Percentiles rank a stretch among this genome's conserved stretches.
Evolutionary conservation across 2,888 invertebrate genomes (phyloP).

Genomic region (Xestia sexstrigata): DNA sequence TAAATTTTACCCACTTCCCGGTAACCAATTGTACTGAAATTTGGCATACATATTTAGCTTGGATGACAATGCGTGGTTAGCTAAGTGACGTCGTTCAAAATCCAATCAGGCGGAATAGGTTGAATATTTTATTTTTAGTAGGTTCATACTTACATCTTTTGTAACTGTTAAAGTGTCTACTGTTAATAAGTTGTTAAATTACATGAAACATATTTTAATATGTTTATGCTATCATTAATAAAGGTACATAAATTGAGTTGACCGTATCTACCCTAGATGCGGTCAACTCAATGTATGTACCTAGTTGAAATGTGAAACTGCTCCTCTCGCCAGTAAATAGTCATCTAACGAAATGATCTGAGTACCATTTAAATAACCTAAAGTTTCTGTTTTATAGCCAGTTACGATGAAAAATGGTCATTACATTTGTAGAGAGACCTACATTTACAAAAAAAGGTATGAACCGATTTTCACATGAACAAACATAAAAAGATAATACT

Average conservation of each 20-base stretch:
- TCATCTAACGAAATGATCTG: neutral
- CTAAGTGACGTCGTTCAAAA: neutral
- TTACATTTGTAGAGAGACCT: neutral
- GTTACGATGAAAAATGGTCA: constrained; percentile 16
- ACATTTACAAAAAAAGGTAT: constrained; percentile 8
- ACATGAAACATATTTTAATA: too few relatives aligned
- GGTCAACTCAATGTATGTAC: neutral
- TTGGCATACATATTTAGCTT: neutral
- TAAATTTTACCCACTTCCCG: neutral
- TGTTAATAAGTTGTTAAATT: too few relatives aligned
- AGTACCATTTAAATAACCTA: neutral
- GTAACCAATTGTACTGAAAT: neutral
- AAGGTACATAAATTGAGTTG: too few relatives aligned
- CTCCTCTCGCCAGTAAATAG: neutral
- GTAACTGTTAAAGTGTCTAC: neutral
- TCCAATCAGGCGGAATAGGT: neutral
- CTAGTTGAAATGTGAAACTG: neutral
- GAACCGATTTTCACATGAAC: constrained; percentile 15
- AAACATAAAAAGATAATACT: constrained; percentile 7
- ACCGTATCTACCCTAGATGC: too few relatives aligned
- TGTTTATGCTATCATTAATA: too few relatives aligned
- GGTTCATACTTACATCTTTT: neutral
- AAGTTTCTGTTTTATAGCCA: constrained; percentile 11
- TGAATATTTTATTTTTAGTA: neutral
- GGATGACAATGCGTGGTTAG: neutral